phyloP scores from a whole-genome alignment of 2,797 vertebrate species.

The Pangasius djambal region DNA sequence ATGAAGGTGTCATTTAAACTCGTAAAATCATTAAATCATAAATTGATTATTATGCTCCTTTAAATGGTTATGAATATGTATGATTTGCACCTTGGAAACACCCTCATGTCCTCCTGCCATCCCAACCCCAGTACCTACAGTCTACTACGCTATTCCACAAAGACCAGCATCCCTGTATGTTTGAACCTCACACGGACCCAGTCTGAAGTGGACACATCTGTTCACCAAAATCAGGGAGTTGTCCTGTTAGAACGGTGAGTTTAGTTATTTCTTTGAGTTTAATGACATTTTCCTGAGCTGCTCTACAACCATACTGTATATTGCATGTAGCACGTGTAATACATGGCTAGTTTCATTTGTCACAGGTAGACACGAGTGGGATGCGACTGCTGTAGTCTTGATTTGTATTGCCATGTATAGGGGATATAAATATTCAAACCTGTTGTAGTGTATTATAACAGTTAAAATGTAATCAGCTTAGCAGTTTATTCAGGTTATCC shows the following conservation, averaged over 20 bases:
- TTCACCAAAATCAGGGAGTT: background rate
- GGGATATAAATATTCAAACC: background rate
- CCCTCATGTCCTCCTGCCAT: background rate
- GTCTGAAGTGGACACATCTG: background rate
- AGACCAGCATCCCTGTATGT: background rate
- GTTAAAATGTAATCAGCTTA: background rate
- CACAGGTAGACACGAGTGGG: background rate
- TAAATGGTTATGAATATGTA: background rate
- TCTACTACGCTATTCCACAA: background rate
- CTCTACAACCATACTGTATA: background rate
- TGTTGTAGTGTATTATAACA: background rate
- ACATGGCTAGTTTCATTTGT: background rate
- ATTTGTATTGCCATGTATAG: background rate
- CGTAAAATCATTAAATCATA: background rate
- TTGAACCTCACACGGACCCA: background rate
- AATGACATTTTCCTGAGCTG: background rate
- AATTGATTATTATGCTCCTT: background rate
- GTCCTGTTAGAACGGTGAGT: background rate
- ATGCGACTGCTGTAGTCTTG: background rate
- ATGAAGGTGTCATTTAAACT: background rate
- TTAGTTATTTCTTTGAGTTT: background rate
- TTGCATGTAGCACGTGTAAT: background rate
- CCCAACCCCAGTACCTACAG: constrained; percentile 5
- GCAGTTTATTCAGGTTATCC: background rate
- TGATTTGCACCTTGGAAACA: background rate